These are phyloP conservation scores for Ephialtes manifestator DNA, from an alignment of 2,888 invertebrate species.

Conservation along the genomic window DNA sequence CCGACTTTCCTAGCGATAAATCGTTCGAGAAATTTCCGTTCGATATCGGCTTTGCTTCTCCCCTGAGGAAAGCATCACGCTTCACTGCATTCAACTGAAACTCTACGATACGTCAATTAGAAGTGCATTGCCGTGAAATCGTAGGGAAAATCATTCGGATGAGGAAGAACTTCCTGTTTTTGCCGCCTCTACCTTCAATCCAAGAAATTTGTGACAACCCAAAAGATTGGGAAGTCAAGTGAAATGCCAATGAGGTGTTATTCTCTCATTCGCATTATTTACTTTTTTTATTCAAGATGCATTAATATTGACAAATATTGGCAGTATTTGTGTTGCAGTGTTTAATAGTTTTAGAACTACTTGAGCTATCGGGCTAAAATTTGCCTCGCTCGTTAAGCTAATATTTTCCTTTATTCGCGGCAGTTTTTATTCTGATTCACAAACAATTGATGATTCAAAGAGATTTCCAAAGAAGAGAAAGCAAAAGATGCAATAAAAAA, in stretches of 20 bases:
- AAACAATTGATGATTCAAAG: background rate
- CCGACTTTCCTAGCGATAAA: slow-evolving; percentile 21
- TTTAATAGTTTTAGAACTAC: too few species aligned
- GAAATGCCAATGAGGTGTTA: background rate
- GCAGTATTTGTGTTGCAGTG: too few species aligned
- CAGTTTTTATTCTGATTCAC: too few species aligned
- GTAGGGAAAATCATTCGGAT: background rate
- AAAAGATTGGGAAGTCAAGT: background rate
- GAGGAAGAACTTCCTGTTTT: background rate
- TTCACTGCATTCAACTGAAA: slow-evolving; percentile 49
- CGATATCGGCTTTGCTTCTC: slow-evolving; percentile 28
- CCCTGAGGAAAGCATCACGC: slow-evolving; percentile 51
- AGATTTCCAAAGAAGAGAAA: background rate
- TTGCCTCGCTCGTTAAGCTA: too few species aligned
- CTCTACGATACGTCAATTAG: slow-evolving; percentile 53
- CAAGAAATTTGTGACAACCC: background rate
- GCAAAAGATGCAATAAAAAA: slow-evolving; percentile 6
- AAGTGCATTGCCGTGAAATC: slow-evolving; percentile 20
- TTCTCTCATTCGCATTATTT: too few species aligned
- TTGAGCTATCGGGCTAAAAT: too few species aligned
- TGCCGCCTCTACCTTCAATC: background rate
- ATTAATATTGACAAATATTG: too few species aligned
- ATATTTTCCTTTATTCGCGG: too few species aligned
- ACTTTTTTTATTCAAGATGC: too few species aligned
- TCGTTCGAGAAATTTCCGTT: slow-evolving; percentile 2